Evolutionary conservation across 1,140 invertebrate genomes (phyloP).

Genomic region (Dryas iulia): DNA sequence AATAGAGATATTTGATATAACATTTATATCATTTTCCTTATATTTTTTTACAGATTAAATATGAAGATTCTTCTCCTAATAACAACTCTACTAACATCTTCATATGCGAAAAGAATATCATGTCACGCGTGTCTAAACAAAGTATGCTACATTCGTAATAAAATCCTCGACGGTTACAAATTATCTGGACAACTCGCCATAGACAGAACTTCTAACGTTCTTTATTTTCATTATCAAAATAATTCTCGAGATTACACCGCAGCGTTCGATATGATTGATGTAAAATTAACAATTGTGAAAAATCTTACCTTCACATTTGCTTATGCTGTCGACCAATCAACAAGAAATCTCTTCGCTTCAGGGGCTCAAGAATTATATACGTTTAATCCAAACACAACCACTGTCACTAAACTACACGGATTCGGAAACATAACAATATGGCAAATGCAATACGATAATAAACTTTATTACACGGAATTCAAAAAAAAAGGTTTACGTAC

Average conservation of each 20-base stretch:
- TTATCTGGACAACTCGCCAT: conserved; percentile 59
- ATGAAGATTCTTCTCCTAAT: conserved; percentile 37
- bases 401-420: conserved; percentile 36
- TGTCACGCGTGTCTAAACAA: conserved; percentile 57
- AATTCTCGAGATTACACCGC: conserved; percentile 46
- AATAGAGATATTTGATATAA: no score
- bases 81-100: conserved; percentile 12
- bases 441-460: conserved; percentile 55
- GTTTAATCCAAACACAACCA: conserved; percentile 44
- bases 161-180: conserved; percentile 42
- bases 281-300: conserved; percentile 39
- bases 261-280: conserved; percentile 49
- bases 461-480: conserved; percentile 53
- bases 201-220: conserved; percentile 47
- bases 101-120: conserved; percentile 17
- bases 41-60: conserved; percentile 23
- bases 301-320: conserved; percentile 56
- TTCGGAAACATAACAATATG: conserved; percentile 54
- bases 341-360: conserved; percentile 49
- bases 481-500: conserved; percentile 48
- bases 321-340: conserved; percentile 47
- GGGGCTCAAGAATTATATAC: conserved; percentile 50
- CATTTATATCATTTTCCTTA: background rate
- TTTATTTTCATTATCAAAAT: conserved; percentile 59
- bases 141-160: conserved; percentile 44